Base-by-base conservation (phyloP, 64 coral and sea anemone species). In the Exaiptasia diaphana region DNA sequence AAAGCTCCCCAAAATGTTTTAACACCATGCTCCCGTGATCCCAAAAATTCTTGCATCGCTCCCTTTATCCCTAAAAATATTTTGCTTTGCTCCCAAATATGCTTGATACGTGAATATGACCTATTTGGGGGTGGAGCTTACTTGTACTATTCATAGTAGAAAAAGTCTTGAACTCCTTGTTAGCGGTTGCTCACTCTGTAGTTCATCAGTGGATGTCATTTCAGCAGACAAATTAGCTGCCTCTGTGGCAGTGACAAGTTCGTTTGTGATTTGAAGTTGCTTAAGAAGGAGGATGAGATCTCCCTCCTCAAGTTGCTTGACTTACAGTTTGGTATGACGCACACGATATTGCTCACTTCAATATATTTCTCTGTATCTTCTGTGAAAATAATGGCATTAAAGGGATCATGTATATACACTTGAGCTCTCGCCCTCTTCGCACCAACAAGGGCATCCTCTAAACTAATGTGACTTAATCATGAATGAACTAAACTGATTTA, bases 191-290 rank as follows among this genome's bases (percentile, higher is more conserved):
- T 81, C 78, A 44, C 34, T 53, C 46, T 83, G 67, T 71, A 37
- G 42, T 56, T 71, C 81, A 57, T 83, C 44, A 69, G 48, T 71
- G 61, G 61, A 10, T 63, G 21, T 17, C 44, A 50, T 83, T 38
- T 56, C 36, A 33, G 43, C 81, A 34, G 43, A 52, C 64, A 67
- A 64, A 17, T 81, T 60, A 81, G 78, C 78, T 81, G 78, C 78
- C 60, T 81, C 78, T 45, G 59, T 67, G 41, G 67, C 78, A 81
- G 78, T 81, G 60, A 81, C 40, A 67, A 81, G 56, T 81, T 81
- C 78, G 40, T 67, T 81, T 42, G 78, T 81, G 46, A 10, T 44
- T 81, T 81, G 78, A 67, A 81, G 78, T 55, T 28, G 48, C n/a
- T 78, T 52, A 78, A 78, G 23, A 59, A 78, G 71, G 41, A 41